Conservation (phyloP, 2,888 invertebrate genomes). For the Drosophila meridiana region DNA sequence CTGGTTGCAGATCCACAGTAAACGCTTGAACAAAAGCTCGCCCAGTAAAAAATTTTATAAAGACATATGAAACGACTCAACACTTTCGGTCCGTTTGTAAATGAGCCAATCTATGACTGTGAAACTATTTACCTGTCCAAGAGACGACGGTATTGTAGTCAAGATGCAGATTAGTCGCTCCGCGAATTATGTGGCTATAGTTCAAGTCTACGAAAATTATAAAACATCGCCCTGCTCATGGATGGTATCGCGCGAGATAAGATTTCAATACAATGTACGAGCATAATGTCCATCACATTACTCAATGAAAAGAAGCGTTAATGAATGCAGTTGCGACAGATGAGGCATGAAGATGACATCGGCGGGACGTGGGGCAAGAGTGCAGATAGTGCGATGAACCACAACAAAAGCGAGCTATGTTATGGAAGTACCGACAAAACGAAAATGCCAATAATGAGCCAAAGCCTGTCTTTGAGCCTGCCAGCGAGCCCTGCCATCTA, state of each 20-base stretch:
- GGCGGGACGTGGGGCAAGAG: slow-evolving; percentile 15
- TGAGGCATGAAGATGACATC: slow-evolving; percentile 29
- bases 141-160: background rate
- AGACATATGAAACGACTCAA: background rate
- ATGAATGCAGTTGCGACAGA: slow-evolving; percentile 61
- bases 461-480: slow-evolving; percentile 9
- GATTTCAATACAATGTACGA: slow-evolving; percentile 71
- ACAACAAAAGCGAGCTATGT: slow-evolving; percentile 64
- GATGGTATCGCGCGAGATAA: slow-evolving; percentile 52
- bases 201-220: background rate
- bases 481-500: slow-evolving; percentile 38
- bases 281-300: slow-evolving; percentile 61
- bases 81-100: background rate
- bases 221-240: slow-evolving; percentile 35
- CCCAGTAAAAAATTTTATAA: slow-evolving; percentile 50
- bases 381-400: slow-evolving; percentile 59
- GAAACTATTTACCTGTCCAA: background rate
- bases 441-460: slow-evolving; percentile 42
- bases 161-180: background rate
- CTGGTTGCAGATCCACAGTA: slow-evolving; percentile 43
- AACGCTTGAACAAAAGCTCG: slow-evolving; percentile 20
- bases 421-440: slow-evolving; percentile 10
- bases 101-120: background rate
- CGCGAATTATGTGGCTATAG: background rate
- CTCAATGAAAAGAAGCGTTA: slow-evolving; percentile 50